Evolutionary conservation across 2,888 invertebrate species (phyloP), one percentile per base, ranked within the genome.

Genomic region (Lasioglossum oenotherae): DNA sequence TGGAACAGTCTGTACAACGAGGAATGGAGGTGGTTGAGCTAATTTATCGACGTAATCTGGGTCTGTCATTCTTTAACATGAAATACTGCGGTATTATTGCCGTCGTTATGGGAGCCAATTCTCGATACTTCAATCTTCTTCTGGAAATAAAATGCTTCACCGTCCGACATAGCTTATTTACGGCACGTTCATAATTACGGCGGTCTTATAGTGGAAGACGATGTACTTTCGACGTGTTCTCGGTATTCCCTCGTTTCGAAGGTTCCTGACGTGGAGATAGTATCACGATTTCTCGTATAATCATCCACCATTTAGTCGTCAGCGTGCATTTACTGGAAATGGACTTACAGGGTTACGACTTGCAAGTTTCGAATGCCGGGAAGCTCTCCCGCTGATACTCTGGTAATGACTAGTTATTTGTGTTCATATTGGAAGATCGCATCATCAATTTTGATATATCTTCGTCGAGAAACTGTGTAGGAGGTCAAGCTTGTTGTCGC

Each of bases 121-220:
- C 60, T 73, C 72, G 64, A 23, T 41, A 16, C 57, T n/a, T 19
- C 31, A 53, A n/a, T 44, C 60, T 12, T 46, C 2, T 46, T 46
- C 76, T n/a, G 12, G 31, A 41, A 71, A 49, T 19, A 64, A 71
- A 84, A 35, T 71, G 44, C 23, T 49, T 74, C 74, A n/a, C 60
- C 19, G n/a, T 71, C 27, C 10, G 67, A 44, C 57, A 73, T 31
- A 31, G 57, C 71, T 67, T 57, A 27, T 46, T 44, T 76, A 64
- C n/a, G 49, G 38, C 38, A 73, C 57, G 80, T 41, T 81, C 72
- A 67, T 85, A 84, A 84, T 84, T 82, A 74, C 77, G 78, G 83
- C 82, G 44, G 88, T 89, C 85, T 82, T 86, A 81, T 72, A 46
- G 41, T 31, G 87, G 60, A 78, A 78, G 76, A 77, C 67, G 67